Conservation (phyloP, 2,797 vertebrate species). For the Sphaeramia orbicularis region DNA sequence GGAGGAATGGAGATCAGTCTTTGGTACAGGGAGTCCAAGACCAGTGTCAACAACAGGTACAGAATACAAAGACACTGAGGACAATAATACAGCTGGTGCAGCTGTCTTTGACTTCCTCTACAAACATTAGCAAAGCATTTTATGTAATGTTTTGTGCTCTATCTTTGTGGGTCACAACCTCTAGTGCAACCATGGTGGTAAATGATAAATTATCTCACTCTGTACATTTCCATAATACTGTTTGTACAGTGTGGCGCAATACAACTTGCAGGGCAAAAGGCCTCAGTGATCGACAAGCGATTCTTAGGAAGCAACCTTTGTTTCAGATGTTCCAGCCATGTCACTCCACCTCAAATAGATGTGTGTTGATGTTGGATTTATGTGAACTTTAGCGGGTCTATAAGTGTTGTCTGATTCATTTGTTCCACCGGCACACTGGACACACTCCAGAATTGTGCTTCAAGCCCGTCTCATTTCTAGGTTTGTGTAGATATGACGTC, state of each 20-base stretch:
- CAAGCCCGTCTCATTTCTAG: constrained; percentile 52
- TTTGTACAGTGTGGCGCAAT: constrained; percentile 43
- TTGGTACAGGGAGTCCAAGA: constrained; percentile 99
- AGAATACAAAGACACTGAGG: neutral
- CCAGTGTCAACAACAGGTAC: constrained; percentile 95
- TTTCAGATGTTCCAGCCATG: constrained; percentile 32
- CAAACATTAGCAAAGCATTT: neutral
- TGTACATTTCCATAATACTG: constrained; percentile 17
- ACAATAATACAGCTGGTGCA: neutral
- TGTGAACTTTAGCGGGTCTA: constrained; percentile 64
- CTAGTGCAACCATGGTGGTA: neutral
- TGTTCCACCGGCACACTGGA: constrained; percentile 67
- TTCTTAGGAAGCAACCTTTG: constrained; percentile 59
- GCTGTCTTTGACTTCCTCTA: neutral
- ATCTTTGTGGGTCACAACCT: constrained; percentile 29
- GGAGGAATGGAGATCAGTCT: constrained; percentile 99
- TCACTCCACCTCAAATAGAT: constrained; percentile 64
- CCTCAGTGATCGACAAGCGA: constrained; percentile 25
- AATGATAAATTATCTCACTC: constrained; percentile 25
- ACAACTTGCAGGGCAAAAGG: constrained; percentile 40
- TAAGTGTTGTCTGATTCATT: constrained; percentile 74
- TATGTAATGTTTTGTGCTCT: neutral
- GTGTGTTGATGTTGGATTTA: constrained; percentile 62
- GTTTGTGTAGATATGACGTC: constrained; percentile 64
- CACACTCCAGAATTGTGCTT: constrained; percentile 59